Base-by-base conservation (phyloP, 2,113 vertebrate genomes). In the Archilochus colubris region DNA sequence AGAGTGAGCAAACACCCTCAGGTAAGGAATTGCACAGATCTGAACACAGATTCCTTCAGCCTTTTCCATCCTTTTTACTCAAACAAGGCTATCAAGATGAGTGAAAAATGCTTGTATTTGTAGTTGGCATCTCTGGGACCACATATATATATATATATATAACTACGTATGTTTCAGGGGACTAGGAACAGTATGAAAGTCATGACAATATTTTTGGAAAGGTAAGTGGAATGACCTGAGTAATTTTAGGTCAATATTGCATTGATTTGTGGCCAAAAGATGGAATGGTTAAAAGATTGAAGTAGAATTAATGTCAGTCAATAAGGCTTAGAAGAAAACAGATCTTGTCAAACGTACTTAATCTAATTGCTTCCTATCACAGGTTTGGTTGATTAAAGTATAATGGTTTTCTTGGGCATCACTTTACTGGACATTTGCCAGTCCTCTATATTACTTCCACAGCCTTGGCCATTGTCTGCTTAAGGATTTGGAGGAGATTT, bases 311-410 rank as follows among this genome's bases (percentile, higher is more conserved):
- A 82, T 77, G 73, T 38, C 83, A 88, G 61, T 53, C 53, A 82
- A 63, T 72, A 91, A 9, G 16, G 8, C 46, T 90, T 84, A 63
- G 91, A 75, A 88, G 74, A 83, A 91, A 91, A 66, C n/a, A 58
- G 17, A 8, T 50, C 64, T 87, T 88, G 51, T 77, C 68, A 77
- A 74, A 55, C 40, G 30, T 33, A 86, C 63, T 92, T 90, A 72
- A 81, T 84, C 78, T 87, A 82, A 93, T 94, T 94, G 72, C 86
- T 92, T 91, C 44, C 69, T 59, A 81, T 86, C n/a, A 46, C 12
- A 63, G 16, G 53, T 59, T 88, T 3, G 0, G n/a, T 66, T 86
- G 51, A 90, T 90, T 40, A 57, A 92, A 83, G 20, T 38, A 10
- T 31, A 63, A 27, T 28, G 51, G 4, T 76, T 83, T 88, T 77